These are phyloP conservation scores for Ellobius talpinus DNA, from an alignment of 2,113 vertebrate species.

Conservation along the genomic window DNA sequence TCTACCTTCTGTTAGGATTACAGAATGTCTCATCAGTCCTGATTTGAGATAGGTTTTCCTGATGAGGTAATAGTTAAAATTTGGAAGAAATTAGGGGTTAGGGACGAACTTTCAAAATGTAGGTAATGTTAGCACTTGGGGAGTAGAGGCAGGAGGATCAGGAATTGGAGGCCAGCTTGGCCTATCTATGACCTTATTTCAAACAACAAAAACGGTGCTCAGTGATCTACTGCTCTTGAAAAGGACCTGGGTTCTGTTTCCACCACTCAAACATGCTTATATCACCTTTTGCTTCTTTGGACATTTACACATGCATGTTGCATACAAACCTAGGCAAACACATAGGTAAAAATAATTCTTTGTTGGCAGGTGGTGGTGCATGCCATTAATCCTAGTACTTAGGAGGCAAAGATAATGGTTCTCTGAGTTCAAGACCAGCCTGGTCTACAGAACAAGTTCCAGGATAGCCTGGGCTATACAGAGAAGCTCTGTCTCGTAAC, in stretches of 20 bases:
- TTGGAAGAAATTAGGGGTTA: neutral
- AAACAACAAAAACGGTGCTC: neutral
- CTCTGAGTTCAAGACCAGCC: neutral
- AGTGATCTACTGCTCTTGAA: neutral
- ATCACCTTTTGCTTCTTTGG: neutral
- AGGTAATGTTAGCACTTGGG: neutral
- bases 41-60: slow-evolving; percentile 21
- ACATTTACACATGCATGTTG: neutral
- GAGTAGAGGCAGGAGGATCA: neutral
- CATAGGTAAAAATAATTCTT: neutral
- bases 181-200: neutral
- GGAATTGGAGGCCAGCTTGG: neutral
- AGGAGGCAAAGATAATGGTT: neutral
- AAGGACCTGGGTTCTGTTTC: neutral
- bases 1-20: neutral
- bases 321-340: neutral
- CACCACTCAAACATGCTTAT: neutral
- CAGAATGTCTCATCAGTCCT: neutral
- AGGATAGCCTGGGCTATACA: neutral
- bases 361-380: neutral
- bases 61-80: neutral
- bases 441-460: neutral
- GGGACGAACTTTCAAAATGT: neutral
- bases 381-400: neutral
- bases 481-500: neutral